Percentiles rank a stretch among this genome's conserved stretches.
These are phyloP conservation scores for Paedocypris sp. DNA, from an alignment of 2,113 vertebrate species.

Conservation along the genomic window DNA sequence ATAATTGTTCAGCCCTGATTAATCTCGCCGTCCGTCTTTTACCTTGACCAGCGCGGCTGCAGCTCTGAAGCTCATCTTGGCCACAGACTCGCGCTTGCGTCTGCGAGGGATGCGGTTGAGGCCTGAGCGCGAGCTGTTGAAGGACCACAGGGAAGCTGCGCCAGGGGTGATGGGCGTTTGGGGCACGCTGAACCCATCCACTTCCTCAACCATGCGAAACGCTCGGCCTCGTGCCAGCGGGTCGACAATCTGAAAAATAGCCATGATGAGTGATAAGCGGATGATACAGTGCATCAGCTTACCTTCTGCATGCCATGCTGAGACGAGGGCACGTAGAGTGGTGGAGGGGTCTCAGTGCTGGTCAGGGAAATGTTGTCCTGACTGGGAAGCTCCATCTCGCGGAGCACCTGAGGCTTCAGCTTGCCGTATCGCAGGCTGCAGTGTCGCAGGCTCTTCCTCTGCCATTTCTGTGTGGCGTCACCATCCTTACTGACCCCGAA, in stretches of 20 bases:
- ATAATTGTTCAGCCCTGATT: no score
- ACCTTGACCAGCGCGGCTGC: constrained; percentile 89
- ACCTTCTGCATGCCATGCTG: constrained; percentile 97
- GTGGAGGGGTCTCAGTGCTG: constrained; percentile 91
- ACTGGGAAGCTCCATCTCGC: constrained; percentile 92
- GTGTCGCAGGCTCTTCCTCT: constrained; percentile 92
- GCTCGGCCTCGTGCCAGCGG: constrained; percentile 86
- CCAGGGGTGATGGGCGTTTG: constrained; percentile 89
- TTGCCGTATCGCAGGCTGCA: constrained; percentile 94
- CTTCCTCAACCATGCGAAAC: constrained; percentile 86
- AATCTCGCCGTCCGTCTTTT: background rate
- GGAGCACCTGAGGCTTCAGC: constrained; percentile 89
- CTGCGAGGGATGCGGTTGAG: constrained; percentile 80
- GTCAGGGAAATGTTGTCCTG: constrained; percentile 93
- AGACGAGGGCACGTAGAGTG: constrained; percentile 80
- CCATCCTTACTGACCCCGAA: constrained; percentile 94
- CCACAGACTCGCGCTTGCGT: constrained; percentile 90
- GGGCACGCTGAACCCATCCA: constrained; percentile 80
- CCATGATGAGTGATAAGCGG: background rate
- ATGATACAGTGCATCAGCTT: background rate
- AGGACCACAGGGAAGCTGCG: constrained; percentile 85
- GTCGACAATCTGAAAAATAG: constrained; percentile 80
- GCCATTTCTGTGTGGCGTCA: constrained; percentile 91
- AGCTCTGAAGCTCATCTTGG: constrained; percentile 96
- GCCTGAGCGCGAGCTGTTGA: constrained; percentile 93